These are phyloP conservation scores for Dendrophyllia cribrosa DNA, from an alignment of 64 coral and sea anemone genomes.

Conservation along the genomic window DNA sequence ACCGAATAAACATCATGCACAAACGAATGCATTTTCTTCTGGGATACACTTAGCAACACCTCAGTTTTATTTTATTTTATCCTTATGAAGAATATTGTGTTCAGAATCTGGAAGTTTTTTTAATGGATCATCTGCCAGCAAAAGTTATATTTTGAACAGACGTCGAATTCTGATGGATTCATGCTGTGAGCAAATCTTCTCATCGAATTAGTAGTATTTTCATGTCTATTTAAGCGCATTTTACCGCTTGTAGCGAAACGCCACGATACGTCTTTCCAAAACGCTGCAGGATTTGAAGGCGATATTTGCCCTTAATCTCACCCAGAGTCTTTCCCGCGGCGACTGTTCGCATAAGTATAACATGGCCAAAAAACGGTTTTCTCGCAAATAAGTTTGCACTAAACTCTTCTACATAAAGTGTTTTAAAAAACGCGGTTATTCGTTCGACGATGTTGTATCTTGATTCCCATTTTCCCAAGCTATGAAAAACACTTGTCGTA, in stretches of 20 bases:
- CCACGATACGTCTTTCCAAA: not conserved
- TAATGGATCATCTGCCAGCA: not conserved
- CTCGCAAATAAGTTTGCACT: not conserved
- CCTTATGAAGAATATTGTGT: not conserved
- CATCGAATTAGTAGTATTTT: slow-evolving; percentile 19
- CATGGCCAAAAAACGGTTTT: not conserved
- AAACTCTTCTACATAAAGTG: no score
- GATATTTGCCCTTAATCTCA: slow-evolving; percentile 20
- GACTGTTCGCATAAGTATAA: not conserved
- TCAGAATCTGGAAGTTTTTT: not conserved
- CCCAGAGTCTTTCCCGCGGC: not conserved
- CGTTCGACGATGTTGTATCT: no score
- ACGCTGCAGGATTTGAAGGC: slow-evolving; percentile 5
- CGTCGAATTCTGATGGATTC: not conserved
- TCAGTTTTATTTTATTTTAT: no score
- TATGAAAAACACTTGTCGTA: no score
- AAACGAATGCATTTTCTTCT: no score
- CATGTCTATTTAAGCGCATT: slow-evolving; percentile 8
- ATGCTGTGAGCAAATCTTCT: not conserved
- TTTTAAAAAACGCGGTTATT: no score
- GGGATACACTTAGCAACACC: no score
- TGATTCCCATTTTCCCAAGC: no score
- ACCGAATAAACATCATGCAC: no score
- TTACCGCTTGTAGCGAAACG: slow-evolving; percentile 30
- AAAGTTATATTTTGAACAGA: not conserved